Evolutionary conservation across 2,888 invertebrate genomes (phyloP), one percentile per base, ranked within the genome.

Genomic region (Iphiclides podalirius): DNA sequence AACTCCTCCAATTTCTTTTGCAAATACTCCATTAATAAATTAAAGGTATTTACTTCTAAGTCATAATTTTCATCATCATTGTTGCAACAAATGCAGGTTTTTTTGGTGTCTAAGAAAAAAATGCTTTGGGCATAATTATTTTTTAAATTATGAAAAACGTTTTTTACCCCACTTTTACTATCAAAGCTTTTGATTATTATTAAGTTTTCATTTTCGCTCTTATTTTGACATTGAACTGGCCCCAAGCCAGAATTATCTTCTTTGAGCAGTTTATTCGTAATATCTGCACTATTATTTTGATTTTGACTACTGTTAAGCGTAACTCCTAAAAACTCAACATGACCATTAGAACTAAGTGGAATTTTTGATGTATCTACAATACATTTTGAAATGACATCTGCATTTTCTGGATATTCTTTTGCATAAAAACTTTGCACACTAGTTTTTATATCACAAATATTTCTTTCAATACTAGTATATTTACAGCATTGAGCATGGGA

Each of bases 321-420:
- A 6, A 82, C 87, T 13, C 87, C 87, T 46, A 87, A 70, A 66
- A 84, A 80, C 39, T 76, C 71, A 15, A 87, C 73, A 38, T 66
- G 62, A 58, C 74, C 79, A 47, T 77, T 73, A 64, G 65, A 63
- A 40, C 60, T 59, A 47, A 53, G 53, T 31, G 65, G 51, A 53
- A 53, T 54, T 33, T 63, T 47, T 1, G 64, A 61, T 20, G 59
- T 52, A 42, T 69, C 60, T 9, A 54, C 31, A 7, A 57, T 40
- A 42, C 59, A 53, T 9, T 46, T 53, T 1, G 12, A 1, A 9
- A 20, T 33, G 14, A 38, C 1, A 20, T 33, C 33, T 11, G 23
- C 4, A 16, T 14, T 48, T 11, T 6, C 23, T 42, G 40, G 52
- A 43, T 41, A 48, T 31, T 26, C 8, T 8, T 34, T 16, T 1